A percentile compares a stretch with the other conserved stretches of the same genome.
These are phyloP conservation scores for Synanthedon myopaeformis DNA, from an alignment of 2,888 invertebrate species.

Conservation along the genomic window DNA sequence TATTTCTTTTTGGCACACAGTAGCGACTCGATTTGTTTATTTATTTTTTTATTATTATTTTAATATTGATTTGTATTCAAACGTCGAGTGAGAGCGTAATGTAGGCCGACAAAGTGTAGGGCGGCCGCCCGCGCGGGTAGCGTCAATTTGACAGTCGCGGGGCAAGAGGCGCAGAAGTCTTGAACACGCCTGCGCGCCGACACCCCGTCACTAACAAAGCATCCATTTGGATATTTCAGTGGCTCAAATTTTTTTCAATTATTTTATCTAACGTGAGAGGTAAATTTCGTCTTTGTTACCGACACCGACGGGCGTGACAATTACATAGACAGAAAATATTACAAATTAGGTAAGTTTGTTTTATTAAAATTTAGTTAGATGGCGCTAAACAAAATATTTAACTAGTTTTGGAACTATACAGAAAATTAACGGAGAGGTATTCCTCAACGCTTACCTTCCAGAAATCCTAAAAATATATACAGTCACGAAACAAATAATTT, in stretches of 20 bases:
- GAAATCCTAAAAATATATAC: no score
- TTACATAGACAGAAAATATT: background rate
- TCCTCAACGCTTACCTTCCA: no score
- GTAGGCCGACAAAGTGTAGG: slow-evolving; percentile 20
- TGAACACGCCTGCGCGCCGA: slow-evolving; percentile 38
- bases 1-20: slow-evolving; percentile 7
- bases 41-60: slow-evolving; percentile 4
- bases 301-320: background rate
- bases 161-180: slow-evolving; percentile 40
- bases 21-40: slow-evolving; percentile 28
- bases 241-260: background rate
- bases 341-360: no score
- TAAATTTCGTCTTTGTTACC: background rate
- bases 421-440: no score
- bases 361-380: no score
- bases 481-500: background rate
- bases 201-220: slow-evolving; percentile 27
- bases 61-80: slow-evolving; percentile 9
- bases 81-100: slow-evolving; percentile 4
- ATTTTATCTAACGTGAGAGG: background rate
- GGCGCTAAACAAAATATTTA: no score
- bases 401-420: no score
- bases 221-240: slow-evolving; percentile 22
- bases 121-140: slow-evolving; percentile 44
- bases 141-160: slow-evolving; percentile 38